A percentile compares a stretch with the other conserved stretches of the same genome.
Conservation (phyloP, 2,797 vertebrate species). For the Hypotaenidia okinawae region DNA sequence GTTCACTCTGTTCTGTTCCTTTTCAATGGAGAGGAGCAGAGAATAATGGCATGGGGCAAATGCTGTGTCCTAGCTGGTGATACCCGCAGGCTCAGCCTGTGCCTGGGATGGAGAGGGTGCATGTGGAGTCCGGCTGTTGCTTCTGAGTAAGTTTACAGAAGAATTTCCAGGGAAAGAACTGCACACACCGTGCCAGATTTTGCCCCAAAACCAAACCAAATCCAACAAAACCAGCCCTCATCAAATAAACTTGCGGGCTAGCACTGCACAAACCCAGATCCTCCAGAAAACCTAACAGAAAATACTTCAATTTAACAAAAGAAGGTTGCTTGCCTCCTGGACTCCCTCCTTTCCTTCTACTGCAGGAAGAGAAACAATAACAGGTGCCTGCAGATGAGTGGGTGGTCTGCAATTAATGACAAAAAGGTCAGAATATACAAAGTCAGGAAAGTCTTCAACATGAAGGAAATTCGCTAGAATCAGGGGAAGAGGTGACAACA, state of each 20-base stretch:
- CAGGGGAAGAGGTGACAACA: neutral
- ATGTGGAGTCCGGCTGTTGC: neutral
- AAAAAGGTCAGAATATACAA: neutral
- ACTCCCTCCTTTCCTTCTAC: neutral
- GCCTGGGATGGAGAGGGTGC: neutral
- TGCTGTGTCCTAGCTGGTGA: neutral
- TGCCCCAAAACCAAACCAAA: neutral
- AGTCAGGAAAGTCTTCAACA: neutral
- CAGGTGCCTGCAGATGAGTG: neutral
- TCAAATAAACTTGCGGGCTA: neutral
- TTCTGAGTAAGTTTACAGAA: neutral
- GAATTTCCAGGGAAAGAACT: neutral
- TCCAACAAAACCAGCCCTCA: neutral
- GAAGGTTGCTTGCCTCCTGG: neutral
- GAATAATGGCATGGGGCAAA: neutral
- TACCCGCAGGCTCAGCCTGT: neutral
- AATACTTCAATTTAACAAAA: neutral
- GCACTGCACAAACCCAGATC: neutral
- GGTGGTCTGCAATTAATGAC: neutral
- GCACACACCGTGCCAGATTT: neutral
- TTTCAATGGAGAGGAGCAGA: neutral
- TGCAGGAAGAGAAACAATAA: neutral
- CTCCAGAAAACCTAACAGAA: fast-evolving
- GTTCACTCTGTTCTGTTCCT: neutral
- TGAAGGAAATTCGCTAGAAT: neutral